Evolutionary conservation across 2,113 vertebrate genomes (phyloP), one percentile per base, ranked within the genome.

Genomic region (Peromyscus polionotus): DNA sequence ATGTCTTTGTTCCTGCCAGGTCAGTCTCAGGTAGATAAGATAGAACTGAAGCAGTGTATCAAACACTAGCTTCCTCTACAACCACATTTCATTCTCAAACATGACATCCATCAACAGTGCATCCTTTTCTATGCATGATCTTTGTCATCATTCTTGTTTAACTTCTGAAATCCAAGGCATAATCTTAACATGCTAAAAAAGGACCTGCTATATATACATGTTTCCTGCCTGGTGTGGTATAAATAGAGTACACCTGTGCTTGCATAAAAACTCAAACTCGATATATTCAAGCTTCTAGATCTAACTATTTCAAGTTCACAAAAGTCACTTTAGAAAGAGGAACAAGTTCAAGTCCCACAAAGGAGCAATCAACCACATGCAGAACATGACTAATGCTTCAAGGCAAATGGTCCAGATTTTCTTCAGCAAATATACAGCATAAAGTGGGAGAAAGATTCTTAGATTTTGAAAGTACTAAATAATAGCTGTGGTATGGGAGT

Each of bases 181-280:
- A 83, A 39, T 94, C 39, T 90, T 54, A 81, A 36, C 88, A 22
- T 28, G 6, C 57, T 88, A 88, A 85, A 67, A 94, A 93, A 79
- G 63, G 28, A 94, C 26, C 48, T 48, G 45, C 36, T 68, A 68
- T 75, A 92, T 67, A 91, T 68, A 93, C 54, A 48, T 48, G 24
- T 63, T 89, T 86, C 7, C 24, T 39, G n/a, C 7, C 24, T 39
- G n/a, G 39, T 79, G 45, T 68, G 90, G 48, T 68, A 26, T 94
- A 96, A 97, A 87, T 87, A 93, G 94, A 91, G 65, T 16, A 73
- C 83, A 90, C 73, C 61, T 96, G 88, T 93, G 73, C 0, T 89
- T 42, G 9, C 19, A 91, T 92, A 96, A 87, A 94, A 90, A 77
- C 36, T 42, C 33, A 84, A 89, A 59, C 36, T 75, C 28, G 76